Percentiles rank a stretch among this genome's conserved stretches.
Conservation (phyloP, 2,797 vertebrate species). For the Columba guinea region DNA sequence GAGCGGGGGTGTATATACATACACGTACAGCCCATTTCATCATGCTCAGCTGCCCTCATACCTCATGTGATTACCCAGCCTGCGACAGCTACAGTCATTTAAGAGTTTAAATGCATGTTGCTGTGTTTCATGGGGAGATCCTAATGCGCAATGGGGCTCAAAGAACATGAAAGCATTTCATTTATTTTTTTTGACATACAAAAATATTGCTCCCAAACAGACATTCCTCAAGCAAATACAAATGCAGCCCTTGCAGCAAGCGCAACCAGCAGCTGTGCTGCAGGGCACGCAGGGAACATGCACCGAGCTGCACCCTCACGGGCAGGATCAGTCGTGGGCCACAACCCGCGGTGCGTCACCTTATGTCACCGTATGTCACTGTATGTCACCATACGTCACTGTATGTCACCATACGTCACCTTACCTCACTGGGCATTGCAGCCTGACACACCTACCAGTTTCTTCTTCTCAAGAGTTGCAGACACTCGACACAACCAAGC, state of each 20-base stretch:
- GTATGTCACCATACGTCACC: rapidly evolving
- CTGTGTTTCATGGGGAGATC: not conserved
- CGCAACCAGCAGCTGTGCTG: not conserved
- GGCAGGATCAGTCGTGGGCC: not conserved
- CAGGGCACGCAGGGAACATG: not conserved
- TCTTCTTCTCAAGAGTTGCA: not conserved
- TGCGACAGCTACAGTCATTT: not conserved
- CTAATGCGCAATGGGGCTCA: not conserved
- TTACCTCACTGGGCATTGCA: not conserved
- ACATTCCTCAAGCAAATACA: not conserved
- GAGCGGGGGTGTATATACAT: not conserved
- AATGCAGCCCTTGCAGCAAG: not conserved
- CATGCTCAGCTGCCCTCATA: not conserved
- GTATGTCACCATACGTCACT: rapidly evolving
- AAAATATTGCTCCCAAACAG: not conserved
- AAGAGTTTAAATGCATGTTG: not conserved
- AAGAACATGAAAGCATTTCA: not conserved
- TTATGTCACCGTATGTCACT: rapidly evolving
- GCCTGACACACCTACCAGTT: not conserved
- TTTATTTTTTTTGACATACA: not conserved
- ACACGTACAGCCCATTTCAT: not conserved
- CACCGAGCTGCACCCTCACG: rapidly evolving
- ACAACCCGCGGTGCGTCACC: rapidly evolving
- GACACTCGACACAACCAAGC: not conserved
- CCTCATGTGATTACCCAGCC: not conserved